Conservation (phyloP, 2,113 vertebrate genomes). For the Rhea pennata region DNA sequence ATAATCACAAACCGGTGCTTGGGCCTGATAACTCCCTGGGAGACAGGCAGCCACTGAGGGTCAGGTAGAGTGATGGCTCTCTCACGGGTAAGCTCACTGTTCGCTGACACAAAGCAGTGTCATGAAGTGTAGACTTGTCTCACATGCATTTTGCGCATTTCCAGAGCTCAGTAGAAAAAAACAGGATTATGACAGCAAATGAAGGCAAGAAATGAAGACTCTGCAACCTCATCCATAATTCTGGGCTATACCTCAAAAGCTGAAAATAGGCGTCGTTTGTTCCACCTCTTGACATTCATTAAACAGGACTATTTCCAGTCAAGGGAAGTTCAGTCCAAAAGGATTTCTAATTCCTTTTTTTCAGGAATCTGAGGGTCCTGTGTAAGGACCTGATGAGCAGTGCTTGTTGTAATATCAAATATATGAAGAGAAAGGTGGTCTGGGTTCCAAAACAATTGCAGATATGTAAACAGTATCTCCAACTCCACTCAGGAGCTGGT, state of each 20-base stretch:
- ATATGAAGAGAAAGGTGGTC: not conserved
- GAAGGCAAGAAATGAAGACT: not conserved
- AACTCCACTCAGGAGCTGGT: rapidly evolving
- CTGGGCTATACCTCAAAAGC: not conserved
- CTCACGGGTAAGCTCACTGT: not conserved
- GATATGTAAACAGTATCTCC: not conserved
- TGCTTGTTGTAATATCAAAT: not conserved
- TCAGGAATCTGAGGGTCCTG: not conserved
- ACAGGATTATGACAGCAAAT: not conserved
- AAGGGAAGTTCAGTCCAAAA: not conserved
- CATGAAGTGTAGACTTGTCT: not conserved
- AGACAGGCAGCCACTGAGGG: not conserved
- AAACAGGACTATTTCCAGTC: not conserved
- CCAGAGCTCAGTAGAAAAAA: not conserved
- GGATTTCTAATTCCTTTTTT: not conserved
- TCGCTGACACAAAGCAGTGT: not conserved
- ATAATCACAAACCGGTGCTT: not conserved
- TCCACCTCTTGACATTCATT: not conserved
- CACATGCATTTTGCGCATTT: not conserved
- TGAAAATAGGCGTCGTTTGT: not conserved
- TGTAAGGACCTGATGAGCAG: not conserved
- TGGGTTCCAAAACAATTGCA: not conserved
- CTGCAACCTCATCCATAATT: not conserved
- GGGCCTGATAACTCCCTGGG: not conserved
- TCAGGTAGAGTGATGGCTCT: rapidly evolving